Base-by-base conservation (phyloP, 2,888 invertebrate species). In the Ochropleura leucogaster region DNA sequence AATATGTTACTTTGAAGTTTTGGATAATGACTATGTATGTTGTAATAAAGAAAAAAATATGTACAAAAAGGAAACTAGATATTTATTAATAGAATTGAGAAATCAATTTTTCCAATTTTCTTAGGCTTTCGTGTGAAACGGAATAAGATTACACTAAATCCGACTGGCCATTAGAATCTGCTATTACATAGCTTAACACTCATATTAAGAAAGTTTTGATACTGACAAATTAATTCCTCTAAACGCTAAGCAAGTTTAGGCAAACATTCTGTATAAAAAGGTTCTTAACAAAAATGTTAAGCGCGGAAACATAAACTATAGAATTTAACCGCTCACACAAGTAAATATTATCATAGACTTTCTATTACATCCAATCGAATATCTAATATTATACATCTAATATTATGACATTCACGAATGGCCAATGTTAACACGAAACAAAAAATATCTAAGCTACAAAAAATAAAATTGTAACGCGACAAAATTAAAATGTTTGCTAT, bases 351-450 rank as follows among this genome's bases (percentile, higher is more conserved):
- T 89, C 82, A 69, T 80, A 80, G 67, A 86, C 59, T 88, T 91
- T 89, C 90, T 89, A 91, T 92, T 78, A 87, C 82, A 93, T 91
- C 89, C 88, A 93, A 91, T 93, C 90, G 90, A 94, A 93, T 92
- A 90, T 91, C 93, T 95, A 94, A 85, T 95, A 93, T 92, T 94
- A 95, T 93, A 95, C 92, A 94, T 92, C 92, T 94, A 94, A 92
- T 94, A 94, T 94, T 94, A 94, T 94, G 94, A 95, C 94, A 94
- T 93, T 92, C 92, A 94, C 92, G 89, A 94, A 93, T 92, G 93
- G 93, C 93, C 92, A 92, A 94, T 93, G 90, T 91, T 89, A 92
- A 92, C 92, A 94, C 91, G 87, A 91, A 92, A 92, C 90, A 89
- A 90, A 90, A 90, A 90, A 88, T 87, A 88, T 90, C 90, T 93